phyloP scores from a whole-genome alignment of 2,113 vertebrate species.

The Hipposideros armiger region DNA sequence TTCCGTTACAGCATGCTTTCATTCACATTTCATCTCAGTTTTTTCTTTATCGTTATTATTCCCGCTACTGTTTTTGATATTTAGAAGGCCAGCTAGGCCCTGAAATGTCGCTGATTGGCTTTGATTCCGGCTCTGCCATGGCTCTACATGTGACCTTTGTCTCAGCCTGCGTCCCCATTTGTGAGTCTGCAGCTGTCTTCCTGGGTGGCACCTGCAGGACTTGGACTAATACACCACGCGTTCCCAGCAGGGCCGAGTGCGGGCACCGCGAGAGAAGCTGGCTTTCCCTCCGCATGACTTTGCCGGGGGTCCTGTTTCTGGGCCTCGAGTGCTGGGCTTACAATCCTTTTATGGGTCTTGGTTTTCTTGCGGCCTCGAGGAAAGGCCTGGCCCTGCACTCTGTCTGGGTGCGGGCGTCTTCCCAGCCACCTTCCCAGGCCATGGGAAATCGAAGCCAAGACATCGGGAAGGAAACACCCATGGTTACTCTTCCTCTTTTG shows the following conservation, averaged over 20 bases:
- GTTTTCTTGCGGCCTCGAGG: background rate
- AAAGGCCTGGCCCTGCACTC: background rate
- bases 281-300: background rate
- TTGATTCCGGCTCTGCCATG: background rate
- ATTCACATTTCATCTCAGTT: background rate
- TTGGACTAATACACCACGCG: rapidly evolving
- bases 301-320: background rate
- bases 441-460: constrained; percentile 38
- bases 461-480: constrained; percentile 45
- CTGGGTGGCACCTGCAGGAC: background rate
- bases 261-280: background rate
- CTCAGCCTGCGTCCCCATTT: background rate
- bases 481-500: constrained; percentile 47
- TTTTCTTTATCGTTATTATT: background rate
- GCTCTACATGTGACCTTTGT: background rate
- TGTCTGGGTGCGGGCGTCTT: background rate
- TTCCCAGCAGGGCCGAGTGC: no score
- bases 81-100: background rate
- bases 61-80: background rate
- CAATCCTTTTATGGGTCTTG: background rate
- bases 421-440: background rate
- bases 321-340: background rate
- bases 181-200: background rate
- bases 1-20: background rate
- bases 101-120: background rate